Evolutionary conservation across 2,888 invertebrate genomes (phyloP).

Genomic region (Scrobipalpa atriplicella): DNA sequence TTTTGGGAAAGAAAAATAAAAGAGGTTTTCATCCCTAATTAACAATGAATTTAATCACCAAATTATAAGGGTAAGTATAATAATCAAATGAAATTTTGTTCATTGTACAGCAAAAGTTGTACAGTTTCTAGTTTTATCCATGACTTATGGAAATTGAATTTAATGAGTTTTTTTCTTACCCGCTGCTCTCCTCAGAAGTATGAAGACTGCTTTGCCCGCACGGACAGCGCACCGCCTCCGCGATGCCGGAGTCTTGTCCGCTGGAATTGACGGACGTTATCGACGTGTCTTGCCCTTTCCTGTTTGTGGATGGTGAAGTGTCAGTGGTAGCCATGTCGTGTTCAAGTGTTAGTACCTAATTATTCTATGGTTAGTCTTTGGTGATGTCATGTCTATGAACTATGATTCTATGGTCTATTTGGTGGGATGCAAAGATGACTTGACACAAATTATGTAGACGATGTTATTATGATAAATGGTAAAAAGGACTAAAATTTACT

Average conservation of each 20-base stretch:
- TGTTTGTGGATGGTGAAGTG: constrained; percentile 43
- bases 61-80: too few relatives aligned
- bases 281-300: constrained; percentile 86
- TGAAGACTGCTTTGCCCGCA: constrained; percentile 86
- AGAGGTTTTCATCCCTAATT: too few relatives aligned
- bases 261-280: constrained; percentile 92
- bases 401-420: background rate
- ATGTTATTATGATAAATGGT: too few relatives aligned
- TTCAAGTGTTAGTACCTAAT: background rate
- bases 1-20: too few relatives aligned
- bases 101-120: too few relatives aligned
- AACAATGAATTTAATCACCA: too few relatives aligned
- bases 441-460: too few relatives aligned
- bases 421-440: background rate
- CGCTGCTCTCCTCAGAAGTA: constrained; percentile 87
- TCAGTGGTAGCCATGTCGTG: constrained; percentile 13
- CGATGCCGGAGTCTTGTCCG: constrained; percentile 92
- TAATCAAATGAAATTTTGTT: too few relatives aligned
- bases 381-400: background rate
- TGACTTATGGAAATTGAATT: background rate
- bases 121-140: too few relatives aligned
- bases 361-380: background rate
- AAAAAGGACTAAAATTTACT: too few relatives aligned
- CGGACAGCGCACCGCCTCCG: constrained; percentile 80
- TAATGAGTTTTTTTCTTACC: constrained; percentile 82